Evolutionary conservation across 2,797 vertebrate genomes (phyloP).

Genomic region (Pantherophis alleghaniensis): DNA sequence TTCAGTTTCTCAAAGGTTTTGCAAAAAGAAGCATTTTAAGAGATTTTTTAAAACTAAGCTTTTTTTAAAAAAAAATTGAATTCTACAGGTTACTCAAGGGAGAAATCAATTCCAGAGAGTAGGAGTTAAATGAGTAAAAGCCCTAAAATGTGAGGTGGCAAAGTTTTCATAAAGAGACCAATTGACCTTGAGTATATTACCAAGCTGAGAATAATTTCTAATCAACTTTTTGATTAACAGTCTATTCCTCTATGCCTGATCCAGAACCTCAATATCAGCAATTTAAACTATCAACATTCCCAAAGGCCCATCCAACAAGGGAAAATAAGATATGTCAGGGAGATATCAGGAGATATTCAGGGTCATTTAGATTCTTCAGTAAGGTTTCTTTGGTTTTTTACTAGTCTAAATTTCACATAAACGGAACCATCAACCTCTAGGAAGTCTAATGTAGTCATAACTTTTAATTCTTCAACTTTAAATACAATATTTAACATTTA

Average conservation of each 20-base stretch:
- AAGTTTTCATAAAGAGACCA: neutral
- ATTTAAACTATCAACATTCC: neutral
- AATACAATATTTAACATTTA: neutral
- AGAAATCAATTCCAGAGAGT: neutral
- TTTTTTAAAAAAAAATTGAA: neutral
- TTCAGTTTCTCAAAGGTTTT: neutral
- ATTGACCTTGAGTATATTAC: neutral
- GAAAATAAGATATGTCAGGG: neutral
- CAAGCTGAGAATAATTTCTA: neutral
- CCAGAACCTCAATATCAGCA: neutral
- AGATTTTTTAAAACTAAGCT: neutral
- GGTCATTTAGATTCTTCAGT: neutral
- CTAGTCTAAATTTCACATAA: neutral
- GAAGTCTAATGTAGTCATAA: neutral
- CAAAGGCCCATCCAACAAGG: neutral
- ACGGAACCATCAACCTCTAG: neutral
- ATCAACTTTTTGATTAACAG: neutral
- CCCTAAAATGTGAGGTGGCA: neutral
- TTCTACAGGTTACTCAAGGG: neutral
- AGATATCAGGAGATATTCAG: neutral
- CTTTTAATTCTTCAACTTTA: neutral
- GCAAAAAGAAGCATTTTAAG: neutral
- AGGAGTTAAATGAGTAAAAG: neutral
- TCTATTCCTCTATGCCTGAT: neutral
- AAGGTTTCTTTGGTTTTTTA: neutral